A percentile compares a stretch with the other conserved stretches of the same genome.
Evolutionary conservation across 2,113 vertebrate species (phyloP).

Genomic region (Eubucco bourcierii): DNA sequence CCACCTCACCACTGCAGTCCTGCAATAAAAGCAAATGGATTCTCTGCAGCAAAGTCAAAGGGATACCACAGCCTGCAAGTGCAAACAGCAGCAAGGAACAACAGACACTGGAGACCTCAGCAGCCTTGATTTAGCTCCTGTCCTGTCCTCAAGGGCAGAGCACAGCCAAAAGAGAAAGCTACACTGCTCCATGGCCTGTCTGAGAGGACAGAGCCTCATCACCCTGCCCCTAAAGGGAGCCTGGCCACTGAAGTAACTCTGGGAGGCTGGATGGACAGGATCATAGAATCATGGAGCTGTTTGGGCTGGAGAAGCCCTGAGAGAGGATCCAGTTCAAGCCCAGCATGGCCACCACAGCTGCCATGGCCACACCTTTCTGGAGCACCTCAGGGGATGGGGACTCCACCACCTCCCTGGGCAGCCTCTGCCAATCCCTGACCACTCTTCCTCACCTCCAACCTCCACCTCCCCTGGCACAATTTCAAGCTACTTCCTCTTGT

Average conservation of each 20-base stretch:
- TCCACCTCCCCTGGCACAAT: too few relatives aligned
- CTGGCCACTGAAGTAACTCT: background rate
- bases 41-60: slow-evolving; percentile 24
- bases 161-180: background rate
- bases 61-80: background rate
- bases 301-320: too few relatives aligned
- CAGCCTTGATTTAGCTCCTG: background rate
- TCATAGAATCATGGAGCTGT: too few relatives aligned
- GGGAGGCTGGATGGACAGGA: background rate
- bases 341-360: too few relatives aligned
- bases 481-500: too few relatives aligned
- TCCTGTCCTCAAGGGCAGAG: background rate
- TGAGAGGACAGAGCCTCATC: background rate
- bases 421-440: too few relatives aligned
- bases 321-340: too few relatives aligned
- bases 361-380: too few relatives aligned
- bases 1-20: background rate
- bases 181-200: background rate
- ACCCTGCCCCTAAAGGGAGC: background rate
- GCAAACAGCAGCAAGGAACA: background rate
- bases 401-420: too few relatives aligned
- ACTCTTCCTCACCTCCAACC: too few relatives aligned
- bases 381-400: too few relatives aligned
- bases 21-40: background rate
- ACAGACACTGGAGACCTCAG: background rate